Evolutionary conservation across 2,113 vertebrate species (phyloP), one percentile per base, ranked within the genome.

Genomic region (Microcebus griseorufus): DNA sequence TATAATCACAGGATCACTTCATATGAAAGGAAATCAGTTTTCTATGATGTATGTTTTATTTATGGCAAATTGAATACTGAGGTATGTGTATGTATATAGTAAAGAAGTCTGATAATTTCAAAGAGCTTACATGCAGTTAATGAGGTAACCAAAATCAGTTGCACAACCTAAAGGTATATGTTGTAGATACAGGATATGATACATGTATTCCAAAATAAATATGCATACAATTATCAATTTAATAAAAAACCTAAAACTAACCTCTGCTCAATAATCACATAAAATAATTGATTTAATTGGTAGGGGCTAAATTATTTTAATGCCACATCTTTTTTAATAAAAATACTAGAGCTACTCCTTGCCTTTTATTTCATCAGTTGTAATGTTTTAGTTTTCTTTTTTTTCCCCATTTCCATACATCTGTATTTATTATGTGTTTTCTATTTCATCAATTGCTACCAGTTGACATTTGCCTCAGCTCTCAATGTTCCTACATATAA

Each of bases 231-330:
- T 29, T 70, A 22, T 42, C 29, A 84, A 12, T 64, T 73, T 69
- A 67, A 51, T 85, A 75, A 17, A 9, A 20, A 42, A 80, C 3
- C 20, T 78, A 93, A 42, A 73, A 2, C 27, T 83, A 93, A 93
- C 8, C 25, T 25, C 55, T 64, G 42, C 45, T 58, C 39, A 85
- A 22, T 48, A 89, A 64, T 81, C 9, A 73, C 32, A 83, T 51
- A 51, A 2, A 73, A 42, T 60, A 82, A 45, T 45, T 27, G 48
- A 62, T 80, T 84, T 64, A 58, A 72, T 62, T 88, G 29, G 12
- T 78, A 91, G 13, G n/a, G 9, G 9, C 78, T 85, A 53, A 94
- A 75, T 65, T 95, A 34, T 84, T 85, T 89, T 34, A 96, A 75
- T 25, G 65, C 1, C 14, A 88, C 4, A 58, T 11, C 10, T 48